Percentiles rank a stretch among this genome's conserved stretches.
Evolutionary conservation across 2,797 vertebrate species (phyloP).

Genomic region (Anguilla megastoma): DNA sequence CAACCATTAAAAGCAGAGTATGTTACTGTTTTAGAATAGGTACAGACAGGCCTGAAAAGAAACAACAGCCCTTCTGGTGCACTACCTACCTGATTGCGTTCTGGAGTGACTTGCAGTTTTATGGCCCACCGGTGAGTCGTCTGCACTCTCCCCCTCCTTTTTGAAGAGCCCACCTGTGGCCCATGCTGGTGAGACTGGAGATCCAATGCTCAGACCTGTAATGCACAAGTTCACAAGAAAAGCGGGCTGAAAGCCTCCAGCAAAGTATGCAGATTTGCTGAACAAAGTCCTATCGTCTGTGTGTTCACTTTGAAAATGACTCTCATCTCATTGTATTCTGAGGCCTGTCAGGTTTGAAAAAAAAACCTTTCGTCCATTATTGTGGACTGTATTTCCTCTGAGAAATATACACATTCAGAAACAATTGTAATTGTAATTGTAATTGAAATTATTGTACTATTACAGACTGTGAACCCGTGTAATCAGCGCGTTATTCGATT

Average conservation of each 20-base stretch:
- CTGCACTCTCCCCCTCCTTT: constrained; percentile 37
- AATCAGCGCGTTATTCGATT: no score
- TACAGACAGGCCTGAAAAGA: not conserved
- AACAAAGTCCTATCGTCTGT: not conserved
- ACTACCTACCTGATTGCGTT: constrained; percentile 51
- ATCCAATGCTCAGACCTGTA: constrained; percentile 50
- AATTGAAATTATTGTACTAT: no score
- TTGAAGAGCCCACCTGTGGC: constrained; percentile 31
- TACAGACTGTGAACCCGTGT: no score
- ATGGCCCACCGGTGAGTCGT: rapidly evolving
- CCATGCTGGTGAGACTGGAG: constrained; percentile 45
- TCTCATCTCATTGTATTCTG: not conserved
- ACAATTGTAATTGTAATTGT: not conserved
- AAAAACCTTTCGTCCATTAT: not conserved
- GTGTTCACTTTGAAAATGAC: not conserved
- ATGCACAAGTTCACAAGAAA: not conserved
- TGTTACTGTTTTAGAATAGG: not conserved
- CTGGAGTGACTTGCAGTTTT: constrained; percentile 40
- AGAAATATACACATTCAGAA: not conserved
- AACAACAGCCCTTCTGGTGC: not conserved
- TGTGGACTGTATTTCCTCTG: not conserved
- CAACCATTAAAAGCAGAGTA: not conserved
- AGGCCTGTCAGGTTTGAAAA: not conserved
- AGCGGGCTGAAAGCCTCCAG: not conserved
- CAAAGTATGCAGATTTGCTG: not conserved